phyloP scores from a whole-genome alignment of 2,797 vertebrate genomes.

The Gila robusta region DNA sequence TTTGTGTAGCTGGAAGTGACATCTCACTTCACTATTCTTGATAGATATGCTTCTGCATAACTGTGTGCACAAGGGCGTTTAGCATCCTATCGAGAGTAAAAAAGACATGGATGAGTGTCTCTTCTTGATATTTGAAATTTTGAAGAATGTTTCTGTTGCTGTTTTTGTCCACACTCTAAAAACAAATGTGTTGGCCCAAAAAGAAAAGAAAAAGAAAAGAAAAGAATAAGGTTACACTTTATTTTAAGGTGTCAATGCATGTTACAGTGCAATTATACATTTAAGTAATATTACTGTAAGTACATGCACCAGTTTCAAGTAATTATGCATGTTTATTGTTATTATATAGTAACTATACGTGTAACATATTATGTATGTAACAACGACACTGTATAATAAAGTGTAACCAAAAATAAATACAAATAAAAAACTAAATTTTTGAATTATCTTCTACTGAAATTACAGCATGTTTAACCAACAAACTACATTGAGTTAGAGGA shows the following conservation, averaged over 20 bases:
- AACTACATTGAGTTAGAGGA: not conserved
- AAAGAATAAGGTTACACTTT: too few relatives aligned
- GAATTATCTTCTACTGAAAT: not conserved
- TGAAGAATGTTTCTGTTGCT: not conserved
- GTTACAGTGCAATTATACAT: not conserved
- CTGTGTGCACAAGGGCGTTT: conserved; percentile 13
- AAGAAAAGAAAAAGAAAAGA: not conserved
- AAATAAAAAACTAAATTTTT: not conserved
- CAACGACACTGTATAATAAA: not conserved
- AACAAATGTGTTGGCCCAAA: not conserved
- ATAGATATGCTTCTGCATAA: conserved; percentile 41
- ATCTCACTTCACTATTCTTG: conserved; percentile 38
- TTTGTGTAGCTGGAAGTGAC: conserved; percentile 51
- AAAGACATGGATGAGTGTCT: not conserved
- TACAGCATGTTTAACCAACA: not conserved
- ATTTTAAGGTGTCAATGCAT: not conserved
- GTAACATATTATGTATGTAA: not conserved
- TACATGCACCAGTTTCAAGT: not conserved
- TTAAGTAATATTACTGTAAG: not conserved
- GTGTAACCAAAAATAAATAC: not conserved
- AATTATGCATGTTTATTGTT: not conserved
- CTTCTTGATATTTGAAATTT: not conserved
- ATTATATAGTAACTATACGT: not conserved
- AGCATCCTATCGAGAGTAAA: not conserved
- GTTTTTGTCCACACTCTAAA: not conserved